Evolutionary conservation across 2,888 invertebrate genomes (phyloP), one percentile per base, ranked within the genome.

Genomic region (Pammene fasciana): DNA sequence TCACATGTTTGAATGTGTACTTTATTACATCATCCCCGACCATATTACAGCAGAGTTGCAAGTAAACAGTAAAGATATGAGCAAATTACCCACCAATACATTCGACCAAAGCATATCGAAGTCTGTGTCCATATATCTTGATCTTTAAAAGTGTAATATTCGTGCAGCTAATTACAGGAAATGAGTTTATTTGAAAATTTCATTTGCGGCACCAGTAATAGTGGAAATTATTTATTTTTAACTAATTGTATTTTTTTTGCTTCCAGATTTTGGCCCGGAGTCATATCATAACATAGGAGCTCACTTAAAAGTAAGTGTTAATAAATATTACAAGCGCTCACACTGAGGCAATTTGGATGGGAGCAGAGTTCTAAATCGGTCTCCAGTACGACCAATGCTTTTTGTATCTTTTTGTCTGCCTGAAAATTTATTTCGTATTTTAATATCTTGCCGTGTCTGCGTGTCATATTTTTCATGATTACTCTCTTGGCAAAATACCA

Each of bases 221-320:
- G 7, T 38, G 38, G 2, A 9, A 5, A 38, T 38, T 38, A 38
- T 38, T 38, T 9, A 1, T 26, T 26, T 3, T 26, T 1, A 43
- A 13, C 43, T 43, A 48, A 48, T 10, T 16, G 1, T 11, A 0
- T 73, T 74, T 75, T 73, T 75, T 82, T 79, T 83, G 74, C 79
- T 90, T 91, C 73, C 92, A 92, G 92, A 90, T 89, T 84, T 89
- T 85, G 84, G 83, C 84, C 86, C 88, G 91, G 91, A 92, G 89
- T 92, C 92, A 91, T 89, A 87, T 86, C 85, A 86, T 84, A 86
- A 86, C 85, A 82, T 83, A 85, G 86, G 79, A 88, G 89, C 87
- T 87, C 82, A 76, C 78, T 85, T 86, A 77, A 81, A 89, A 84
- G 92, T 92, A 85, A 91, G 92, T 86, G 66, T 14, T 61, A 34